Evolutionary conservation across 1,140 invertebrate species (phyloP), one percentile per base, ranked within the genome.

Genomic region (Leptopilina clavipes): DNA sequence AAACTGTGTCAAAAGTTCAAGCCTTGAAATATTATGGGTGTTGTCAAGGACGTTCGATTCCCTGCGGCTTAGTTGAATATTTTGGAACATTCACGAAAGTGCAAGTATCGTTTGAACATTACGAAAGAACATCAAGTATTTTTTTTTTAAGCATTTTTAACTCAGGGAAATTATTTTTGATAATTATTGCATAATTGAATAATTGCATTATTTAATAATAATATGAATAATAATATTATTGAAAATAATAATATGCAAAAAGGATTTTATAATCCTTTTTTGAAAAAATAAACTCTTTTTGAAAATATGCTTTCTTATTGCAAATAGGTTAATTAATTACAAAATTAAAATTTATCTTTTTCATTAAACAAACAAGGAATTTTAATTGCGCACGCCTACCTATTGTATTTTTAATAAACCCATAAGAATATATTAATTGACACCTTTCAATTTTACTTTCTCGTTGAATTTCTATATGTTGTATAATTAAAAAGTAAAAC

Each of bases 11-110:
- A 37, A 65, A 65, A 31, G 59, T 65, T 31, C 19, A 31, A 31
- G 12, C 59, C 59, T 65, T 65, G 59, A 65, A 65, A 65, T 65
- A 65, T 65, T 65, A 65, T 37, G 12, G 59, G 59, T 31, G 22
- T 31, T 65, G 59, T 65, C 59, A 12, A 65, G 59, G 59, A 65
- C 22, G 25, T 31, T 65, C 11, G n/a, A 65, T 65, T 65, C 59
- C 59, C 25, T 65, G 11, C 25, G 59, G 59, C 59, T 40, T 52
- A 52, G 48, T 52, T 52, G 59, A 65, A 65, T 31, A 37, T 65
- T 65, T 31, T 31, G 11, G 19, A 31, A 31, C 59, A 65, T 31
- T 31, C 12, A n/a, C 11, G 3, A 65, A 65, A 65, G 59, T 65
- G 59, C 59, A 65, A 65, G 8, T n/a, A 54, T 54, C 19, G 11